A percentile compares a stretch with the other conserved stretches of the same genome.
Conservation (phyloP, 1,140 invertebrate genomes). For the Anoplolepis gracilipes region DNA sequence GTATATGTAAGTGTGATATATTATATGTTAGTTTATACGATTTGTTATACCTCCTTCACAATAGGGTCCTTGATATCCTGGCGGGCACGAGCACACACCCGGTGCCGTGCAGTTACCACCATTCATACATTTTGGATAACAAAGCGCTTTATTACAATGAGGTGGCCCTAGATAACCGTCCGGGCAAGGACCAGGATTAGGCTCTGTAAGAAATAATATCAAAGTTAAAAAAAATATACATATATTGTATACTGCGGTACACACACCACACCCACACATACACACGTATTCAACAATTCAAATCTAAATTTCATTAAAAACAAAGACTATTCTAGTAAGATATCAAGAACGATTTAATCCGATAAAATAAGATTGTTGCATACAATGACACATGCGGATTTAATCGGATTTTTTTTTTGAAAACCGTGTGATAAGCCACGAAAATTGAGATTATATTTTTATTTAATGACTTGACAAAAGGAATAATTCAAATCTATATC, state of each 20-base stretch:
- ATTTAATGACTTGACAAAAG: background rate
- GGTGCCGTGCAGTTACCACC: conserved; percentile 96
- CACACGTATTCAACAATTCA: background rate
- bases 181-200: conserved; percentile 95
- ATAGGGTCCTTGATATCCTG: conserved; percentile 95
- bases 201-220: conserved; percentile 87
- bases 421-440: background rate
- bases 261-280: background rate
- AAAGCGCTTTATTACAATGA: conserved; percentile 94
- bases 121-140: conserved; percentile 97
- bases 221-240: conserved; percentile 50
- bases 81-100: conserved; percentile 93
- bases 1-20: background rate
- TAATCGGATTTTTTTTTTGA: background rate
- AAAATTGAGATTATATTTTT: conserved; percentile 24
- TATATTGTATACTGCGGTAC: background rate
- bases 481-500: background rate
- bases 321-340: background rate
- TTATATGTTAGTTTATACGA: background rate
- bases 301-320: conserved; percentile 18
- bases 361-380: conserved; percentile 21
- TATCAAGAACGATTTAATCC: background rate
- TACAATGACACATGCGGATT: conserved; percentile 23
- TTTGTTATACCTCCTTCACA: conserved; percentile 91
- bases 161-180: conserved; percentile 95